phyloP scores from a whole-genome alignment of 2,113 vertebrate genomes.

The Mandrillus leucophaeus region DNA sequence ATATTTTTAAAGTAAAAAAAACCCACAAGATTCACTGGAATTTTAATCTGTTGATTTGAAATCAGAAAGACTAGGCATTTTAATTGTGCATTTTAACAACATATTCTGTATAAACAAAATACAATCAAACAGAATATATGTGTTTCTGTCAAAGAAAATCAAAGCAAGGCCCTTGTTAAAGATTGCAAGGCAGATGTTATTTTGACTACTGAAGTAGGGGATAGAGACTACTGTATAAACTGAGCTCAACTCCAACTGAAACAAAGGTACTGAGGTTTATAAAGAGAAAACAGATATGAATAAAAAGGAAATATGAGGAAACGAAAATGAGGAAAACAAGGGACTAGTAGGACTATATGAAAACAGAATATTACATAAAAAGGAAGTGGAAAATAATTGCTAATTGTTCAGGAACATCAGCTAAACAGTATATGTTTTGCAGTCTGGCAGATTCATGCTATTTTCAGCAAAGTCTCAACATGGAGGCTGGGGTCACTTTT shows the following conservation, averaged over 20 bases:
- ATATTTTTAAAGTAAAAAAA: not conserved
- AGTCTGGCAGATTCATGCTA: not conserved
- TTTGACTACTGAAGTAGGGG: not conserved
- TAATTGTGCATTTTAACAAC: not conserved
- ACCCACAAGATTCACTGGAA: not conserved
- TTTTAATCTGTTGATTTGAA: not conserved
- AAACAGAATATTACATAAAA: not conserved
- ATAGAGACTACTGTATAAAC: not conserved
- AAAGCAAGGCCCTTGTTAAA: not conserved
- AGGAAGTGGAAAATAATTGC: not conserved
- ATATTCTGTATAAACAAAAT: not conserved
- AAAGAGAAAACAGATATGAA: not conserved
- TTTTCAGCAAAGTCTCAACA: not conserved
- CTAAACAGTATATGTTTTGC: not conserved
- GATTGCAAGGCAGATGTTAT: not conserved
- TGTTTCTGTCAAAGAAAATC: not conserved
- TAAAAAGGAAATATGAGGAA: not conserved
- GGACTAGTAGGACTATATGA: not conserved
- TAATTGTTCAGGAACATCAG: not conserved
- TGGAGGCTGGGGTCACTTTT: fast-evolving
- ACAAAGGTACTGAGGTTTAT: not conserved
- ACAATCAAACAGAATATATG: not conserved
- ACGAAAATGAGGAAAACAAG: fast-evolving
- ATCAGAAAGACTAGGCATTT: not conserved
- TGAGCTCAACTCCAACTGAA: not conserved